Percentiles rank a stretch among this genome's conserved stretches.
These are phyloP conservation scores for Pluvialis apricaria DNA, from an alignment of 2,113 vertebrate genomes.

Conservation along the genomic window DNA sequence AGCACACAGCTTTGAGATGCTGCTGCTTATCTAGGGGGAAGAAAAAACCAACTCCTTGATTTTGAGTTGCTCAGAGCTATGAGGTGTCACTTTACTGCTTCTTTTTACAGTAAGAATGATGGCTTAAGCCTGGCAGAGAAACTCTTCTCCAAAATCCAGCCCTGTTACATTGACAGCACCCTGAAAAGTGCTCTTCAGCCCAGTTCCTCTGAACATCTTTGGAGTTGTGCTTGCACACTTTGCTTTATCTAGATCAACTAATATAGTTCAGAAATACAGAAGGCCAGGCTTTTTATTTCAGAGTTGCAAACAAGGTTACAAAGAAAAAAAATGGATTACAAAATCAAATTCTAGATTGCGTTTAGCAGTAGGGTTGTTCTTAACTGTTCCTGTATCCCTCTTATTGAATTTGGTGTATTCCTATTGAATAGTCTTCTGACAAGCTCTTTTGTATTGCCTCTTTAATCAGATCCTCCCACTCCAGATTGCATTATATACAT, in stretches of 20 bases:
- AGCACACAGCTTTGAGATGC: background rate
- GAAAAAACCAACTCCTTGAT: background rate
- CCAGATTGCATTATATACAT: background rate
- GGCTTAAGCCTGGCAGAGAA: background rate
- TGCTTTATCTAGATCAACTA: background rate
- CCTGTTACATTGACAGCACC: background rate
- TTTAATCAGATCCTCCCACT: background rate
- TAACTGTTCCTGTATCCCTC: background rate
- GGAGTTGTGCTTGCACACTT: background rate
- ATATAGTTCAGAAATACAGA: background rate
- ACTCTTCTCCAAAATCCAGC: background rate
- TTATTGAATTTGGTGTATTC: background rate
- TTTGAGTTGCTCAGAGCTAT: background rate
- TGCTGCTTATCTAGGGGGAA: background rate
- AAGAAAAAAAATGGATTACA: background rate
- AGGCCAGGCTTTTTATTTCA: slow-evolving; percentile 33
- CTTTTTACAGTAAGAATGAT: background rate
- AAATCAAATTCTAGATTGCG: background rate
- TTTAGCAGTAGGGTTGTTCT: background rate
- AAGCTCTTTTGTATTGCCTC: background rate
- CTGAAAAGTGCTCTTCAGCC: background rate
- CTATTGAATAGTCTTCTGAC: background rate
- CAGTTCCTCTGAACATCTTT: background rate
- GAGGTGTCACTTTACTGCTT: background rate
- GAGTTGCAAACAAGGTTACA: slow-evolving; percentile 4